phyloP scores from a whole-genome alignment of 2,113 vertebrate species.

The Nerophis lumbriciformis region DNA sequence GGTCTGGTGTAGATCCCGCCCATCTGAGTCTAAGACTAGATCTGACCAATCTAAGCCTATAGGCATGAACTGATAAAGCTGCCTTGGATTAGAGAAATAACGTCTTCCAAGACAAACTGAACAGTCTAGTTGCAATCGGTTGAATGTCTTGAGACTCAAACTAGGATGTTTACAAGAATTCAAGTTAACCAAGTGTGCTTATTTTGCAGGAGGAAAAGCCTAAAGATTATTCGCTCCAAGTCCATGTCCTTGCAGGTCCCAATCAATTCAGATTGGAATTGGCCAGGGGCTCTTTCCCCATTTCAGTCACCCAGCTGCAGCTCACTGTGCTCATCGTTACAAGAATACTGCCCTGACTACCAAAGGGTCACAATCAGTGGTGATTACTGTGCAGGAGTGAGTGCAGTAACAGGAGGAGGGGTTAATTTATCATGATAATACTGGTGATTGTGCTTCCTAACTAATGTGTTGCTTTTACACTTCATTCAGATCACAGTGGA shows the following conservation, averaged over 20 bases:
- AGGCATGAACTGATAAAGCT: too few species aligned
- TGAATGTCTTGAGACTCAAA: neutral
- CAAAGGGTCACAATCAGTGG: conserved; percentile 93
- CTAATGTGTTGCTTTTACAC: neutral
- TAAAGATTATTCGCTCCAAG: conserved; percentile 91
- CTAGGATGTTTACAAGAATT: neutral
- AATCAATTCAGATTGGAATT: conserved; percentile 64
- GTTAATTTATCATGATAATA: neutral
- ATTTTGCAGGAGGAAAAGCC: conserved; percentile 84
- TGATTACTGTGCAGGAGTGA: conserved; percentile 96
- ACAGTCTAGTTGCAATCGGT: too few species aligned
- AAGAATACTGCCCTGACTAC: conserved; percentile 79
- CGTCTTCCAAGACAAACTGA: too few species aligned
- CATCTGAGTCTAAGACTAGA: too few species aligned
- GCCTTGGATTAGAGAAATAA: too few species aligned
- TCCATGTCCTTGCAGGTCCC: conserved; percentile 87
- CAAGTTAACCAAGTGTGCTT: neutral
- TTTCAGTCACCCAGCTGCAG: conserved; percentile 72
- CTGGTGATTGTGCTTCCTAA: neutral
- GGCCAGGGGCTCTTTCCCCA: conserved; percentile 58
- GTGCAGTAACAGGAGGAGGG: conserved; percentile 24
- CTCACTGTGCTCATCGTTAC: conserved; percentile 44
- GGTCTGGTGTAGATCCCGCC: too few species aligned
- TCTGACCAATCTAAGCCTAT: too few species aligned
- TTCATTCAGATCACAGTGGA: conserved; percentile 85